Evolutionary conservation across 2,113 vertebrate genomes (phyloP).

Genomic region (Aythya baeri): DNA sequence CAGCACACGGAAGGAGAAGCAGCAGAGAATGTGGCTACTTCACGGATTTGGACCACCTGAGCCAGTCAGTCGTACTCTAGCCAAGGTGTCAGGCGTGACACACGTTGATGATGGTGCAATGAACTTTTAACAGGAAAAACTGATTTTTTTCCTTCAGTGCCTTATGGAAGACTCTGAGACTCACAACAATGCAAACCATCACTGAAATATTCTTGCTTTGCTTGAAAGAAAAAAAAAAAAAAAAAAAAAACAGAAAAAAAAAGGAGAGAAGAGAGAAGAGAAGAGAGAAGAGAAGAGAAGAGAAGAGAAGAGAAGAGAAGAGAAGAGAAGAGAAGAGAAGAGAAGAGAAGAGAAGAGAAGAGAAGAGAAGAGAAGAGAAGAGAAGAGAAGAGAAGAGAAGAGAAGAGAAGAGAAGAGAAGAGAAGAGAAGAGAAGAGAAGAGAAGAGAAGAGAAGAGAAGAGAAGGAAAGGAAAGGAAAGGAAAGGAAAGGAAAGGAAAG

Average conservation of each 20-base stretch:
- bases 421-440: no score
- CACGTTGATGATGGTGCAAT: slow-evolving; percentile 91
- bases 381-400: no score
- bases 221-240: slow-evolving; percentile 83
- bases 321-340: background rate
- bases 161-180: slow-evolving; percentile 98
- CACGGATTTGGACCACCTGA: slow-evolving; percentile 81
- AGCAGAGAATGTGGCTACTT: slow-evolving; percentile 83
- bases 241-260: slow-evolving; percentile 44
- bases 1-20: slow-evolving; percentile 76
- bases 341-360: no score
- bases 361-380: no score
- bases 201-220: slow-evolving; percentile 91
- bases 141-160: slow-evolving; percentile 96
- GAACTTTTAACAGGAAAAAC: slow-evolving; percentile 92
- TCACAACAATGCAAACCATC: slow-evolving; percentile 97
- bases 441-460: no score
- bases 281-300: no score
- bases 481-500: slow-evolving; percentile 66
- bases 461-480: slow-evolving; percentile 9
- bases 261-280: slow-evolving; percentile 39
- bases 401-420: no score
- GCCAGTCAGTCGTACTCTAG: slow-evolving; percentile 85
- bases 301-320: no score
- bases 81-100: slow-evolving; percentile 83